phyloP scores from a whole-genome alignment of 2,113 vertebrate genomes.

The Pedetes capensis region DNA sequence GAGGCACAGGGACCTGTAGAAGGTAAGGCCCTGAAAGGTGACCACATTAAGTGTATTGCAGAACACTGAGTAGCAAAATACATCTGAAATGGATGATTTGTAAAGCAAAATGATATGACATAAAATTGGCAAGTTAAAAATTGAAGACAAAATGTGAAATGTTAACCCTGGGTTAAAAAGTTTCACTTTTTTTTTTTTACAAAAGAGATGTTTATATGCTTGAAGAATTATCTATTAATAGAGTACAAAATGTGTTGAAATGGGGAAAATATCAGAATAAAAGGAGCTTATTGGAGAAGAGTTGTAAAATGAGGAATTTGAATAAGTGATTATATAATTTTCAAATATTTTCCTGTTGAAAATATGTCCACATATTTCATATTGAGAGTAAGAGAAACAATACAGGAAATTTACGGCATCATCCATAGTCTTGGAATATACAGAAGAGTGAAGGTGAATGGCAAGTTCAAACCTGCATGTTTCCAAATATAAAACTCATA shows the following conservation, averaged over 20 bases:
- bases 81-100: neutral
- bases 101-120: neutral
- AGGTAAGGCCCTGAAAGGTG: fast-evolving
- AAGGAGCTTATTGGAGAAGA: neutral
- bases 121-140: neutral
- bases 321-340: neutral
- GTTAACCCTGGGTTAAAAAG: neutral
- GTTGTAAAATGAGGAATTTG: neutral
- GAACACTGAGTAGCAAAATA: neutral
- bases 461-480: neutral
- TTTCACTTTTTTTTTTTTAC: neutral
- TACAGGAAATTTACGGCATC: neutral
- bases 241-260: neutral
- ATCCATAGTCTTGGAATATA: neutral
- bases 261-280: neutral
- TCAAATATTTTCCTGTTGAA: neutral
- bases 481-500: neutral
- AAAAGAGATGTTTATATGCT: neutral
- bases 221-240: neutral
- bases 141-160: neutral
- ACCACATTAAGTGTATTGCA: fast-evolving
- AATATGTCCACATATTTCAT: neutral
- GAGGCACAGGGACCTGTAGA: fast-evolving
- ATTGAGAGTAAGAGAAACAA: neutral
- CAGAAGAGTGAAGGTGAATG: neutral